Evolutionary conservation across 2,888 invertebrate species (phyloP).

Genomic region (Drosophila picticornis): DNA sequence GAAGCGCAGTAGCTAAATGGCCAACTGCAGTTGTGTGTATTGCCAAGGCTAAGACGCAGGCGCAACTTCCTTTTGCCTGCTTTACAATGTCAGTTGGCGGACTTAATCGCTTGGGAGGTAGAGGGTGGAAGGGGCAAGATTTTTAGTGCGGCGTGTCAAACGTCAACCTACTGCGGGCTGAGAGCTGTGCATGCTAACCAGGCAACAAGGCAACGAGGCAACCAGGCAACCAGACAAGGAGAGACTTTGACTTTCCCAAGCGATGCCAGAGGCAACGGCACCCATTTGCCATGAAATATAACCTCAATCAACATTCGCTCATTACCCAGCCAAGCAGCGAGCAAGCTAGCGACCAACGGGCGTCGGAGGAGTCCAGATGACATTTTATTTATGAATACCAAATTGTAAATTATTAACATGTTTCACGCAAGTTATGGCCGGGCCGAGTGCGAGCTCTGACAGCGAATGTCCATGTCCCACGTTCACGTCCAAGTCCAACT

Average conservation of each 20-base stretch:
- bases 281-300: conserved; percentile 82
- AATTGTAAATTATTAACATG: conserved; percentile 86
- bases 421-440: conserved; percentile 83
- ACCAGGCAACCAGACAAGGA: conserved; percentile 14
- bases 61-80: conserved; percentile 42
- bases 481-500: conserved; percentile 34
- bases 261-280: conserved; percentile 47
- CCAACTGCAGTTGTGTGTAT: conserved; percentile 5
- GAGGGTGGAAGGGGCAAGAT: conserved; percentile 4
- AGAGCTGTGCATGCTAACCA: conserved; percentile 40
- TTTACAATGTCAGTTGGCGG: conserved; percentile 53
- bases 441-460: conserved; percentile 55
- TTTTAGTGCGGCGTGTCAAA: conserved; percentile 65
- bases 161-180: conserved; percentile 62
- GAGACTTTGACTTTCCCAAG: conserved; percentile 63
- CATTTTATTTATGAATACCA: conserved; percentile 85
- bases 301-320: conserved; percentile 84
- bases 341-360: conserved; percentile 9
- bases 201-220: conserved; percentile 26
- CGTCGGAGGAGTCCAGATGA: conserved; percentile 71
- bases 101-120: conserved; percentile 31
- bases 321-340: conserved; percentile 58
- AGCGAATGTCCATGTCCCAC: conserved; percentile 49
- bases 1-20: conserved; percentile 25
- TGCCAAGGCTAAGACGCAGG: conserved; percentile 41